Evolutionary conservation across 1,140 invertebrate species (phyloP), one percentile per base, ranked within the genome.

Genomic region (Temnothorax longispinosus): DNA sequence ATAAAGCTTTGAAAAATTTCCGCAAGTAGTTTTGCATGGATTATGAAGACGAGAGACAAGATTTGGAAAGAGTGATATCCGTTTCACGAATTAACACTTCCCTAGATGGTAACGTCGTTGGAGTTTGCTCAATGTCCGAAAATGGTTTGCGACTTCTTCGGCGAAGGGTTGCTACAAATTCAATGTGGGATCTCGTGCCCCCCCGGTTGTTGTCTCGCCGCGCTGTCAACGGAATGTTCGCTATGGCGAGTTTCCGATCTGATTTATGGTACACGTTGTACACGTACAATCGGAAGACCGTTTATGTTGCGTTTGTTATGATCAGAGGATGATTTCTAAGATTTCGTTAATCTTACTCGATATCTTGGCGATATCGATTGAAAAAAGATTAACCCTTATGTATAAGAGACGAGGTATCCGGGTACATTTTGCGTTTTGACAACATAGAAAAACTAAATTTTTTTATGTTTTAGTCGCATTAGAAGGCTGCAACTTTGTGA

Each of bases 71-170:
- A 77, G 56, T 62, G 89, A 82, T 60, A 88, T 90, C 78, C 35
- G 62, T 71, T 85, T 90, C 62, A 74, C 81, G 69, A 35, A 15
- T 69, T 74, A 69, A 90, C 86, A 76, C 65, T 64, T 87, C 81
- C 86, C 21, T 90, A 90, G 47, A 90, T 90, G 89, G 89, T 88
- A 90, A 60, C 86, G 71, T 76, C 56, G 44, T 65, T 76, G 75
- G 64, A 80, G 88, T 85, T 69, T n/a, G 74, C 72, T 74, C 86
- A 77, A 62, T 27, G 60, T 81, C 89, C 89, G 69, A 90, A 90
- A 90, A 90, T 90, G 89, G 86, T 76, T 60, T 76, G 75, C 38
- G 78, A 89, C 87, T 90, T 89, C 78, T 90, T 87, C 80, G 27
- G 21, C 18, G 62, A 52, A 76, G 58, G 85, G 62, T 75, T 89